phyloP scores from a whole-genome alignment of 2,888 invertebrate species.

The Dicyrtoma fusca region DNA sequence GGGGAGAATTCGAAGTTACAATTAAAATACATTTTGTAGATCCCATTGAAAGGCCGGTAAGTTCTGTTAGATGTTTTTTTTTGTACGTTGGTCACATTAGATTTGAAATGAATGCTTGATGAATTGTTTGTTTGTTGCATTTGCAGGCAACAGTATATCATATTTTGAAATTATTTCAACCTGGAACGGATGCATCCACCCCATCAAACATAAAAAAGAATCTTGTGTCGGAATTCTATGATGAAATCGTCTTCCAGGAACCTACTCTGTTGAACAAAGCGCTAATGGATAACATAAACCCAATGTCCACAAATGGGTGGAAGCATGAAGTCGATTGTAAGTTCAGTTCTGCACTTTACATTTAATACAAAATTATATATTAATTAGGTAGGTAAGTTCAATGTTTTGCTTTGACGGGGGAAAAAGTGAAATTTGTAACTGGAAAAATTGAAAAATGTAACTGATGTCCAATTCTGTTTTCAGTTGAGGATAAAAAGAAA shows the following conservation, averaged over 20 bases:
- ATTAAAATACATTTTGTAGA: constrained; percentile 98
- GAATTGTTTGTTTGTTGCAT: not conserved
- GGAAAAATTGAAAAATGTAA: constrained; percentile 71
- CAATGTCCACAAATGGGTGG: constrained; percentile 72
- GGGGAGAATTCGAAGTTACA: constrained; percentile 99
- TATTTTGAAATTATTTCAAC: constrained; percentile 90
- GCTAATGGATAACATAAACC: constrained; percentile 75
- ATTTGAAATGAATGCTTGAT: not conserved
- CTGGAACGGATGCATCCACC: constrained; percentile 62
- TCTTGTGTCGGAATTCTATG: constrained; percentile 90
- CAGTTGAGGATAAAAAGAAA: constrained; percentile 88
- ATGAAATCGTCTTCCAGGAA: constrained; percentile 93
- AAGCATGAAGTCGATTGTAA: constrained; percentile 88
- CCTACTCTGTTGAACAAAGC: constrained; percentile 90
- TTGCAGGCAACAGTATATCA: constrained; percentile 92
- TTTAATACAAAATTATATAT: no score
- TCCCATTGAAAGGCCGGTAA: constrained; percentile 89
- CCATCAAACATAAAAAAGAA: constrained; percentile 64
- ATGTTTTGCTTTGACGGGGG: no score
- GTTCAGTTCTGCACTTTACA: constrained; percentile 60
- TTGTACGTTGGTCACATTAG: not conserved
- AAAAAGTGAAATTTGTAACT: no score
- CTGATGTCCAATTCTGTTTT: constrained; percentile 72
- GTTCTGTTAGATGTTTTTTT: constrained; percentile 58
- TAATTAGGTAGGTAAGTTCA: no score